Percentiles rank a stretch among this genome's conserved stretches.
phyloP scores from a whole-genome alignment of 53 echinoderm and acorn worm genomes.

The Pentamera pediparva region DNA sequence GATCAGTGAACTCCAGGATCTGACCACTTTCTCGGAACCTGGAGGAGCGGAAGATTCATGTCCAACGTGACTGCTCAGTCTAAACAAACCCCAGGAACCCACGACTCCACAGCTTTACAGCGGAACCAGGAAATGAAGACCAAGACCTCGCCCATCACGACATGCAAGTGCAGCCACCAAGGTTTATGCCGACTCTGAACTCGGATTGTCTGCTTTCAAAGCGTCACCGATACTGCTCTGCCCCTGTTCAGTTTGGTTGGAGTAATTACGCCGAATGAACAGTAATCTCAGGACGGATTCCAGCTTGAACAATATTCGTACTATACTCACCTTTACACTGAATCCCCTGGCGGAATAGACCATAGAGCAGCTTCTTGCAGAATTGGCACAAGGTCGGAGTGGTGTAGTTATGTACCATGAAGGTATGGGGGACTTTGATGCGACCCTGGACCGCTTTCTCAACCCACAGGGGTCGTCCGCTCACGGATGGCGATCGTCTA shows the following conservation, averaged over 20 bases:
- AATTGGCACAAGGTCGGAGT: constrained; percentile 99
- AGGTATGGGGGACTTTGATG: constrained; percentile 99
- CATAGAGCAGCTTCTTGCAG: constrained; percentile 86
- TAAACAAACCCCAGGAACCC: no score
- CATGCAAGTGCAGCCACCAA: no score
- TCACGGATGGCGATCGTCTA: constrained; percentile 88
- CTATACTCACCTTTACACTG: constrained; percentile 89
- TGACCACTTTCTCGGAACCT: no score
- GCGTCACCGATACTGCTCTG: not conserved
- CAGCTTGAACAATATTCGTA: not conserved
- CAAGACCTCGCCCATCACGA: no score
- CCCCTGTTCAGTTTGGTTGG: no score
- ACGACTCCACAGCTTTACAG: no score
- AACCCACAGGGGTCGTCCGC: constrained; percentile 96
- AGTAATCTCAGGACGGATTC: not conserved
- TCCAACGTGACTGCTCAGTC: no score
- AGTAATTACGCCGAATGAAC: not conserved
- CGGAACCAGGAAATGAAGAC: no score
- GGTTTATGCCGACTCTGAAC: no score
- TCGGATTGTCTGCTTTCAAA: not conserved
- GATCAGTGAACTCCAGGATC: no score
- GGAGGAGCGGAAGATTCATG: no score
- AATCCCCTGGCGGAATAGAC: constrained; percentile 91
- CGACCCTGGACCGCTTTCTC: constrained; percentile 91
- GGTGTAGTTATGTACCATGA: constrained; percentile 98